phyloP scores from a whole-genome alignment of 2,113 vertebrate genomes.

The Tor tambroides region DNA sequence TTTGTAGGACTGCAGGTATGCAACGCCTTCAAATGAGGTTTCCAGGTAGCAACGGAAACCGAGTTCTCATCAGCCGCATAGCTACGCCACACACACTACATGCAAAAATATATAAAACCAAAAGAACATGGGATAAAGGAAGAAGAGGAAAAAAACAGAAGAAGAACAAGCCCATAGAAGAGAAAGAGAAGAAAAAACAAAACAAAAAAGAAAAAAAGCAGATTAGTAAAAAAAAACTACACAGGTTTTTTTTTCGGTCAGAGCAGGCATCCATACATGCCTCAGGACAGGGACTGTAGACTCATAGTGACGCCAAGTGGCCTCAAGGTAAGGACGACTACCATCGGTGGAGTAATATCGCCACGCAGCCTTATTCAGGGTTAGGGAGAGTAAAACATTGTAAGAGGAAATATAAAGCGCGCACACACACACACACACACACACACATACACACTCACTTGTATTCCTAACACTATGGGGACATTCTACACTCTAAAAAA shows the following conservation, averaged over 20 bases:
- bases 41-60: slow-evolving; percentile 99
- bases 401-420: slow-evolving; percentile 3
- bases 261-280: slow-evolving; percentile 82
- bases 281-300: slow-evolving; percentile 80
- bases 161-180: slow-evolving; percentile 68
- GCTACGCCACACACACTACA: slow-evolving; percentile 99
- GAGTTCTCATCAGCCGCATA: slow-evolving; percentile 99
- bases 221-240: slow-evolving; percentile 77
- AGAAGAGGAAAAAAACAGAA: slow-evolving; percentile 9
- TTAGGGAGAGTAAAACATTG: slow-evolving; percentile 46
- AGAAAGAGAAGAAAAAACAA: slow-evolving; percentile 56
- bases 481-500: too few species aligned
- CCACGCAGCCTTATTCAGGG: slow-evolving; percentile 82
- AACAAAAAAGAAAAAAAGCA: slow-evolving; percentile 59
- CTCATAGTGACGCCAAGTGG: slow-evolving; percentile 82
- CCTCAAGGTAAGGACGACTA: slow-evolving; percentile 78
- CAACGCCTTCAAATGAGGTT: slow-evolving; percentile 99
- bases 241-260: slow-evolving; percentile 74
- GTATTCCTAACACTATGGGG: too few species aligned
- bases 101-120: slow-evolving; percentile 76
- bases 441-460: background rate
- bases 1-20: slow-evolving; percentile 99
- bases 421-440: background rate
- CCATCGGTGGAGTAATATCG: slow-evolving; percentile 82
- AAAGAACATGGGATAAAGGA: slow-evolving; percentile 4